Conservation (phyloP, 2,888 invertebrate genomes). For the Suillia variegata region DNA sequence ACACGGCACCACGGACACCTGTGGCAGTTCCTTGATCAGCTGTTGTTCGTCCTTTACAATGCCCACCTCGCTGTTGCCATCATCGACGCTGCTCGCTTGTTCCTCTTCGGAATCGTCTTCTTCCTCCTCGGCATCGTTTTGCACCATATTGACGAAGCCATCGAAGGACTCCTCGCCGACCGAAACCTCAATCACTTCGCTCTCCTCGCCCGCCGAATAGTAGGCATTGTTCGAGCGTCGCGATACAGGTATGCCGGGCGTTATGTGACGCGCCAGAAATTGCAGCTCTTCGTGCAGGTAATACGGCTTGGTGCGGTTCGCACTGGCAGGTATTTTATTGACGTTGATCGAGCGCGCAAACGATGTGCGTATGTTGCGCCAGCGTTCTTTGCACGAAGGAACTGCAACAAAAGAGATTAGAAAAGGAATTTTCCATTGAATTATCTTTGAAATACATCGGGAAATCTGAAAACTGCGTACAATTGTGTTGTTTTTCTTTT, state of each 20-base stretch:
- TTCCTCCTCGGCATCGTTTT: slow-evolving; percentile 23
- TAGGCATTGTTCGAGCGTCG: slow-evolving; percentile 30
- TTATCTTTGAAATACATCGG: no score
- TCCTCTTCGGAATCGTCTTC: slow-evolving; percentile 24
- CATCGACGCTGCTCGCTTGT: slow-evolving; percentile 17
- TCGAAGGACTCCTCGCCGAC: slow-evolving; percentile 38
- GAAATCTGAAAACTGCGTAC: no score
- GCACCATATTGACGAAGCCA: slow-evolving; percentile 31
- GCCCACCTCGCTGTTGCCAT: slow-evolving; percentile 6
- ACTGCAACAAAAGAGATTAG: no score
- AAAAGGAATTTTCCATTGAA: no score
- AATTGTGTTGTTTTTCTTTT: no score
- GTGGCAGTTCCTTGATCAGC: not conserved
- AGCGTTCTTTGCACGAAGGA: slow-evolving; percentile 53
- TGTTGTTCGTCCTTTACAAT: not conserved
- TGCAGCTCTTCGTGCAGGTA: slow-evolving; percentile 44
- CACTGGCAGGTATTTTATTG: slow-evolving; percentile 41
- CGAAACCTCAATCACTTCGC: slow-evolving; percentile 33
- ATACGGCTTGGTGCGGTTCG: slow-evolving; percentile 47
- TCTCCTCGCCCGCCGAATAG: slow-evolving; percentile 33
- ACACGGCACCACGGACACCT: no score
- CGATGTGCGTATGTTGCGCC: slow-evolving; percentile 56
- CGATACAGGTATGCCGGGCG: slow-evolving; percentile 40
- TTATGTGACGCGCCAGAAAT: slow-evolving; percentile 42
- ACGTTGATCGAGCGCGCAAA: slow-evolving; percentile 56